Percentiles rank a stretch among this genome's conserved stretches.
Conservation (phyloP, 2,797 vertebrate species). For the Pristis pectinata region DNA sequence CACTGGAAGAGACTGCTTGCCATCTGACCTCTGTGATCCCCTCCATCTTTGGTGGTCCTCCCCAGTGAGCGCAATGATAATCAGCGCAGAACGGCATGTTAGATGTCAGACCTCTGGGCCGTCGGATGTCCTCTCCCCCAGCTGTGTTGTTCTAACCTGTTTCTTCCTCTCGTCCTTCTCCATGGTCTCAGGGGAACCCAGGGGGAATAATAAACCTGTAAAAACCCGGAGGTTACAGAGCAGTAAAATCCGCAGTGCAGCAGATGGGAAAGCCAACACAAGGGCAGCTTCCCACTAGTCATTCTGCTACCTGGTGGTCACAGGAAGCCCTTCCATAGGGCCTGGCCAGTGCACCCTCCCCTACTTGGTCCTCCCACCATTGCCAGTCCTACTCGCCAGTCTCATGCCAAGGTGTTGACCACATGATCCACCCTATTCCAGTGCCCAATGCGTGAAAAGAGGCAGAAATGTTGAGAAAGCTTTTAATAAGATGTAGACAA, state of each 20-base stretch:
- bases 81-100: not conserved
- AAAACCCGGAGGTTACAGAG: not conserved
- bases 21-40: not conserved
- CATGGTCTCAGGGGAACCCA: not conserved
- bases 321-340: too few relatives aligned
- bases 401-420: too few relatives aligned
- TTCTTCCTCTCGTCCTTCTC: not conserved
- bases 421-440: too few relatives aligned
- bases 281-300: not conserved
- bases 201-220: not conserved
- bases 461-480: too few relatives aligned
- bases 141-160: conserved; percentile 27
- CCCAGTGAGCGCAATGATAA: not conserved
- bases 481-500: too few relatives aligned
- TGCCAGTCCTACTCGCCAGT: too few relatives aligned
- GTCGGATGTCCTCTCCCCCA: not conserved
- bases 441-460: too few relatives aligned
- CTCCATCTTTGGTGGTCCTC: conserved; percentile 16
- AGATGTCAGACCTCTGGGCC: not conserved
- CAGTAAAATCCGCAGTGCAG: not conserved
- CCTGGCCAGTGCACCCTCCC: too few relatives aligned
- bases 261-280: not conserved
- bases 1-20: not conserved
- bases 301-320: too few relatives aligned
- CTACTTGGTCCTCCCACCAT: too few relatives aligned